These are phyloP conservation scores for Apis florea DNA, from an alignment of 1,140 invertebrate genomes.

Conservation along the genomic window DNA sequence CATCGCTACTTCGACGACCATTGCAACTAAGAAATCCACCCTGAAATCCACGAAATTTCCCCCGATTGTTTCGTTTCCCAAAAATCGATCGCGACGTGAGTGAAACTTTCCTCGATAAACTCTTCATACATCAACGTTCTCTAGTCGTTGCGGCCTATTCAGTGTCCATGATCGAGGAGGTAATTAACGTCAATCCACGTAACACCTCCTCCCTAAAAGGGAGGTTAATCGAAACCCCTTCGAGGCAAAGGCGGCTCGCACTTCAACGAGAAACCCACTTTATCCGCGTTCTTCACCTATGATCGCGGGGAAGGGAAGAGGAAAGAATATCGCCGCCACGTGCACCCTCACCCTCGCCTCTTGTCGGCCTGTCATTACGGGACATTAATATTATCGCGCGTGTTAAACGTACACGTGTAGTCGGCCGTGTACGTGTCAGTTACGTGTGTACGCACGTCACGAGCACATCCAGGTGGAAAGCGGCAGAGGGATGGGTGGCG, in stretches of 20 bases:
- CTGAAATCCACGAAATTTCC: no score
- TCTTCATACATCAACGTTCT: background rate
- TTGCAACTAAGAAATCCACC: no score
- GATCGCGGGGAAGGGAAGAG: background rate
- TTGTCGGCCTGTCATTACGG: constrained; percentile 9
- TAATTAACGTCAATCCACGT: constrained; percentile 33
- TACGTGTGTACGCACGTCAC: constrained; percentile 36
- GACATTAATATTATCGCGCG: constrained; percentile 25
- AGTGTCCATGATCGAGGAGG: constrained; percentile 25
- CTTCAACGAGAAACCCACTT: background rate
- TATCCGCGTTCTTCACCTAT: constrained; percentile 19
- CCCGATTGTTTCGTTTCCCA: no score
- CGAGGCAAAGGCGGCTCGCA: background rate
- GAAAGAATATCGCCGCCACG: background rate
- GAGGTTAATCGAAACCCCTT: constrained; percentile 18
- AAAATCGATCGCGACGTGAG: background rate
- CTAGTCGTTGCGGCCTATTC: background rate
- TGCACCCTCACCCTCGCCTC: background rate
- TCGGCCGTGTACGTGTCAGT: background rate
- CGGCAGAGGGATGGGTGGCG: constrained; percentile 24
- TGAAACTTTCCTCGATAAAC: background rate
- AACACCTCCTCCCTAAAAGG: background rate
- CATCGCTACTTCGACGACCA: no score
- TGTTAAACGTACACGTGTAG: background rate
- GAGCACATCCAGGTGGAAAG: constrained; percentile 46